Conservation (phyloP, 2,113 vertebrate genomes). For the Forbesichthys agassizii region DNA sequence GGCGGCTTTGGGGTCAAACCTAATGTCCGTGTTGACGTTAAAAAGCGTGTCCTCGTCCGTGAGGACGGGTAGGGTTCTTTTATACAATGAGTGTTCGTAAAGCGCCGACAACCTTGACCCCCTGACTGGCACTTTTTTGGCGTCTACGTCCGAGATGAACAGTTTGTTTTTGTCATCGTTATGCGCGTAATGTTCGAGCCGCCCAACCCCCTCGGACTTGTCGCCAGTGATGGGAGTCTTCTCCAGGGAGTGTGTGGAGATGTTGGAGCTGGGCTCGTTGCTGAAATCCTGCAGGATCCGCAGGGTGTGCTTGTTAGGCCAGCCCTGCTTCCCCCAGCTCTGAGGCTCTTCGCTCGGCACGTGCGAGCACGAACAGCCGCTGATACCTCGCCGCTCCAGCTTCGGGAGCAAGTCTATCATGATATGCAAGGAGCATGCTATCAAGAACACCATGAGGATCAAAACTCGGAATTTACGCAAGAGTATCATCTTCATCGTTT, state of each 20-base stretch:
- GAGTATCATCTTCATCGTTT: conserved; percentile 88
- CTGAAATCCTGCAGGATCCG: conserved; percentile 93
- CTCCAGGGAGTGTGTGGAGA: conserved; percentile 85
- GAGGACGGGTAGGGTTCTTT: conserved; percentile 73
- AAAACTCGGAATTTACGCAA: conserved; percentile 91
- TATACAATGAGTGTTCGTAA: conserved; percentile 87
- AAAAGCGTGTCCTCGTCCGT: conserved; percentile 89
- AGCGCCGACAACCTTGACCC: conserved; percentile 81
- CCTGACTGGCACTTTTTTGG: conserved; percentile 35
- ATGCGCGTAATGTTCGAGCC: conserved; percentile 56
- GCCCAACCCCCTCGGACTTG: conserved; percentile 52
- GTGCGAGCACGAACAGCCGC: conserved; percentile 85
- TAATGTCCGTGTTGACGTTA: conserved; percentile 91
- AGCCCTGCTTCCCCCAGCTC: conserved; percentile 78
- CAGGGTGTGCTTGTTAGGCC: conserved; percentile 92
- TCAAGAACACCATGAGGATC: conserved; percentile 88
- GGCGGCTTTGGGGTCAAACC: conserved; percentile 89
- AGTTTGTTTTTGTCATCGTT: conserved; percentile 61
- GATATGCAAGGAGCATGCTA: conserved; percentile 94
- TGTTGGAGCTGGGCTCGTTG: conserved; percentile 88
- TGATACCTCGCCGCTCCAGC: conserved; percentile 80
- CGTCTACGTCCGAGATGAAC: conserved; percentile 55
- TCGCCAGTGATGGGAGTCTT: conserved; percentile 65
- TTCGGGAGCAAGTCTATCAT: conserved; percentile 90
- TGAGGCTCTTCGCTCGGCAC: conserved; percentile 73